Evolutionary conservation across 2,113 vertebrate genomes (phyloP), one percentile per base, ranked within the genome.

Genomic region (Lucifuga dentata): DNA sequence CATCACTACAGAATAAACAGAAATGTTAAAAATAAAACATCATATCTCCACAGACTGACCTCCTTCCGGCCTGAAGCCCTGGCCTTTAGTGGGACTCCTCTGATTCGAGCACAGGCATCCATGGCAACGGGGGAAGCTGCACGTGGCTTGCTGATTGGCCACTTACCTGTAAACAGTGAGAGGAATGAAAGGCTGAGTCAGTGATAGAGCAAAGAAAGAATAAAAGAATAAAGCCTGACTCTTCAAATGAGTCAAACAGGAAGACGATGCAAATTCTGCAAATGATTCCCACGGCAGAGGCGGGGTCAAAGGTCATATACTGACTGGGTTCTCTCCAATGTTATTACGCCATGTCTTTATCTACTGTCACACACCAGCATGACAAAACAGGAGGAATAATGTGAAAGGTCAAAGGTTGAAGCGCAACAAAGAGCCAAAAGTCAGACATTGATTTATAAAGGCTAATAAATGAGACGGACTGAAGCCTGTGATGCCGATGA

Each of bases 21-120:
- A n/a, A n/a, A n/a, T n/a, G n/a, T n/a, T n/a, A n/a, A n/a, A n/a
- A n/a, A n/a, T n/a, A n/a, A 55, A 15, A 57, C 4, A 26, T 36
- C 13, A 12, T 8, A 3, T 1, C 26, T 5, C 26, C 26, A 29
- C 3, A 29, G n/a, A 79, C 62, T 45, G 5, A 90, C 85, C 89
- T 89, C 86, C 87, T 95, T 98, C 84, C 92, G 94, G 51, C 96
- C 69, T n/a, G 93, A 90, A 43, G 93, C 60, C 77, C 92, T 94
- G 53, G 92, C 90, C 86, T 94, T 97, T 29, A 87, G 11, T 8
- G 87, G 93, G 74, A 83, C 92, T 69, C 92, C 91, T 88, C 89
- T 92, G 68, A 93, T 87, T 67, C 90, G 92, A 62, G 91, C 61
- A 26, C 90, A 94, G 26, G 88, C 52, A 13, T 97, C 96, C 98